Evolutionary conservation across 2,888 invertebrate species (phyloP), one percentile per base, ranked within the genome.

Genomic region (Pilophorus perplexus): DNA sequence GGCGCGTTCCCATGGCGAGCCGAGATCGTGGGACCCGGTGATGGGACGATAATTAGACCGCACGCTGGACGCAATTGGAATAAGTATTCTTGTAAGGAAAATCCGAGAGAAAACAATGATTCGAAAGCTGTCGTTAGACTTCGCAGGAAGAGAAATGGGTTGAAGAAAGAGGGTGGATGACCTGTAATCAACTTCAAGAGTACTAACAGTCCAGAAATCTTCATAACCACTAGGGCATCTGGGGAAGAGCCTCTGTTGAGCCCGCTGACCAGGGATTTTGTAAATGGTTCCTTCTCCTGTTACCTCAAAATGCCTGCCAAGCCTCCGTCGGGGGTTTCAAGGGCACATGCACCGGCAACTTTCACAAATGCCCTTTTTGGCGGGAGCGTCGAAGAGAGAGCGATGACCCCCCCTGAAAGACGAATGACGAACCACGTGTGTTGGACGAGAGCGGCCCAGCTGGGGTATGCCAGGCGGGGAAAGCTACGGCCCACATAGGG

Each of bases 71-170:
- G n/a, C 22, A 38, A 40, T 33, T 59, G 28, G 42, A 12, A n/a
- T n/a, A n/a, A 59, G 42, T 59, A 59, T 59, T 59, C 14, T 23
- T 40, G 28, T 10, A 33, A 42, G 42, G 42, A 59, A 59, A 59
- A 42, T 14, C 12, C 12, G 33, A 25, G 18, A 28, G 25, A 42
- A 40, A 40, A 22, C 22, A 33, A 20, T 14, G 44, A 59, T 59
- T 59, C 59, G 59, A 59, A 59, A 59, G 59, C 59, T 42, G 59
- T 59, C 59, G 42, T 59, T 59, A 59, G 59, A 14, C 33, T 6
- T 33, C 33, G 33, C 33, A n/a, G n/a, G n/a, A n/a, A n/a, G n/a
- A n/a, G n/a, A n/a, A n/a, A n/a, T n/a, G n/a, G n/a, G n/a, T n/a
- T n/a, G n/a, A n/a, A n/a, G n/a, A n/a, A n/a, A n/a, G n/a, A n/a